phyloP scores from a whole-genome alignment of 2,113 vertebrate genomes.

The Takifugu bimaculatus region DNA sequence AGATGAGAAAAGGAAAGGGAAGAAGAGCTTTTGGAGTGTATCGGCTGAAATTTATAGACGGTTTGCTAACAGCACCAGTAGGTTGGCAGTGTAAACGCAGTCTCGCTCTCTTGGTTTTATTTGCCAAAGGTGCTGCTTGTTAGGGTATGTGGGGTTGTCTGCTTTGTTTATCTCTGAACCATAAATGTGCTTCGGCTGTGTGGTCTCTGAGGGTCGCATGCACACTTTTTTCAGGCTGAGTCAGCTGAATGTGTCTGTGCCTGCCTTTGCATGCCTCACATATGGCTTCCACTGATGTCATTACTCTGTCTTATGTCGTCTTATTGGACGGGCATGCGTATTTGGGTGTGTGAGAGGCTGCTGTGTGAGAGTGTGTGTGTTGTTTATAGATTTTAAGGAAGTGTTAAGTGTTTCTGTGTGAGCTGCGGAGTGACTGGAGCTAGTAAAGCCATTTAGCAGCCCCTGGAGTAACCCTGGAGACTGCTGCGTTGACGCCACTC shows the following conservation, averaged over 20 bases:
- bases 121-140: slow-evolving; percentile 56
- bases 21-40: slow-evolving; percentile 18
- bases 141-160: slow-evolving; percentile 51
- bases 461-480: slow-evolving; percentile 68
- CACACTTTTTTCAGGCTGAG: slow-evolving; percentile 59
- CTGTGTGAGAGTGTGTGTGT: slow-evolving; percentile 28
- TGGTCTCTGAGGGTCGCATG: slow-evolving; percentile 49
- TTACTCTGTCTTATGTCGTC: slow-evolving; percentile 2
- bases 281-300: slow-evolving; percentile 10
- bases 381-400: slow-evolving; percentile 68
- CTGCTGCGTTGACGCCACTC: slow-evolving; percentile 71
- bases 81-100: slow-evolving; percentile 53
- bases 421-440: slow-evolving; percentile 66
- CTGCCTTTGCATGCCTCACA: slow-evolving; percentile 8
- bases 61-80: slow-evolving; percentile 33
- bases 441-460: slow-evolving; percentile 70
- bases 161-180: slow-evolving; percentile 59
- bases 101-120: slow-evolving; percentile 33
- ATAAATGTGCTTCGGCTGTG: slow-evolving; percentile 57
- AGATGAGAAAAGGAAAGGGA: not conserved
- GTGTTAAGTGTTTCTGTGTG: slow-evolving; percentile 69
- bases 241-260: slow-evolving; percentile 50
- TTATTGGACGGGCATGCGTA: slow-evolving; percentile 4
- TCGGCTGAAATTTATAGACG: slow-evolving; percentile 41
- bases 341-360: slow-evolving; percentile 17